Conservation (phyloP, 1,140 invertebrate species). For the Gonioctena quinquepunctata region DNA sequence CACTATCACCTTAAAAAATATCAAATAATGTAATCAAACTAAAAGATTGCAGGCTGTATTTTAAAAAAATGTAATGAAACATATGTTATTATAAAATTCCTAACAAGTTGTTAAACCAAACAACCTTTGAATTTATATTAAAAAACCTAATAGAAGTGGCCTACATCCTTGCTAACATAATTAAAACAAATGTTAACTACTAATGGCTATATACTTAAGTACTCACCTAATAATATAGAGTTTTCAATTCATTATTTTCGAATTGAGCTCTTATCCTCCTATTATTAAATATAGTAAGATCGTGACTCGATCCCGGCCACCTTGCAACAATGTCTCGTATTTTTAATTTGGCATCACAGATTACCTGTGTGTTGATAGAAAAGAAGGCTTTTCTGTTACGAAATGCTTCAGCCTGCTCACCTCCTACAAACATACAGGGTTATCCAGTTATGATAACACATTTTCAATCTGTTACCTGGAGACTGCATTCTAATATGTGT, state of each 20-base stretch:
- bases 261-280: slow-evolving; percentile 15
- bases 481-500: slow-evolving; percentile 32
- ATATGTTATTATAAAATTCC: neutral
- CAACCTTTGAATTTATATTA: neutral
- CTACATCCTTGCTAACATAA: neutral
- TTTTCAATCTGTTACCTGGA: slow-evolving; percentile 18
- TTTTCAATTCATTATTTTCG: slow-evolving; percentile 11
- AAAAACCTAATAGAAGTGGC: neutral
- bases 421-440: slow-evolving; percentile 22
- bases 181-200: neutral
- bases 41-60: neutral
- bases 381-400: slow-evolving; percentile 54
- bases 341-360: slow-evolving; percentile 40
- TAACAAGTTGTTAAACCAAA: slow-evolving; percentile 12
- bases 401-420: slow-evolving; percentile 47
- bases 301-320: slow-evolving; percentile 51
- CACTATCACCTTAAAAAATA: slow-evolving; percentile 26
- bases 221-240: slow-evolving; percentile 4
- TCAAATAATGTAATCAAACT: neutral
- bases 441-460: neutral
- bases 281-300: slow-evolving; percentile 48
- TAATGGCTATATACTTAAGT: neutral
- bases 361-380: slow-evolving; percentile 52
- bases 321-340: slow-evolving; percentile 51
- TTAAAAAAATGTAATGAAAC: neutral